phyloP scores from a whole-genome alignment of 2,113 vertebrate genomes.

The Fregata magnificens region DNA sequence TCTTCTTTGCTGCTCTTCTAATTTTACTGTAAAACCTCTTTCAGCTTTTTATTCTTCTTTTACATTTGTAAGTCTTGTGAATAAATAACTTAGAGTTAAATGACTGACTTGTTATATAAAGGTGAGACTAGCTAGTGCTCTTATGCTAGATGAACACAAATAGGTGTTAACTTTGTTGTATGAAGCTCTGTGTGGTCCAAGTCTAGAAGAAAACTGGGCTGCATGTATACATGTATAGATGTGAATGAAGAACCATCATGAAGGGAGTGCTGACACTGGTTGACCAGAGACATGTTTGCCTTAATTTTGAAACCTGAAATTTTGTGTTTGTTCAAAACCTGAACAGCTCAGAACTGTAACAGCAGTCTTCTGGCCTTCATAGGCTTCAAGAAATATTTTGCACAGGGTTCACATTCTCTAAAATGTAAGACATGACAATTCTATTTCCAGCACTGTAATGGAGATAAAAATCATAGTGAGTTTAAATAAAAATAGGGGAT shows the following conservation, averaged over 20 bases:
- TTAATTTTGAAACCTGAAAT: not conserved
- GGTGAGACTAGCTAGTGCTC: not conserved
- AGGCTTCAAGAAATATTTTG: not conserved
- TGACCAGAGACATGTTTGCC: not conserved
- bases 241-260: not conserved
- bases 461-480: not conserved
- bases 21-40: not conserved
- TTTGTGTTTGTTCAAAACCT: not conserved
- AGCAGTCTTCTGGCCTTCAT: not conserved
- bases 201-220: not conserved
- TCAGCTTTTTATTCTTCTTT: not conserved
- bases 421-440: not conserved
- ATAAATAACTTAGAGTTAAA: not conserved
- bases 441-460: not conserved
- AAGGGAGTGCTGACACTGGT: not conserved
- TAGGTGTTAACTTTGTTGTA: not conserved
- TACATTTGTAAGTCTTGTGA: not conserved
- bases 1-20: not conserved
- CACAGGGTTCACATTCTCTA: not conserved
- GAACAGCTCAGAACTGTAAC: not conserved
- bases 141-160: not conserved
- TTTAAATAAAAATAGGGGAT: not conserved
- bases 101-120: not conserved
- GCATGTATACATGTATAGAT: fast-evolving
- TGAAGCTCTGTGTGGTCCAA: not conserved